Evolutionary conservation across 2,113 vertebrate species (phyloP).

Genomic region (Prunella himalayana): DNA sequence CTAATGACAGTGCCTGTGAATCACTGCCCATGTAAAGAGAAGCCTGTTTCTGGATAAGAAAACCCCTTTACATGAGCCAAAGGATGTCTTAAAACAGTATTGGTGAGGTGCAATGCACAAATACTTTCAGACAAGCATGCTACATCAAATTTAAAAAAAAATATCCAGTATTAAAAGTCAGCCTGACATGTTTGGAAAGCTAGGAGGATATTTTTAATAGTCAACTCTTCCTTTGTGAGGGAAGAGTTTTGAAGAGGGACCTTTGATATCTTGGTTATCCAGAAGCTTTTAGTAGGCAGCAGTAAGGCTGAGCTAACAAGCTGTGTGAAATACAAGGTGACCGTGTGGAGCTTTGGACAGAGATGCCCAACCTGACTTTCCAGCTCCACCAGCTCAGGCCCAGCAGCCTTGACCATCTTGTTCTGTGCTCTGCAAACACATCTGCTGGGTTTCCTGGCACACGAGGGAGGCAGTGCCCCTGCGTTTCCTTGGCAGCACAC

Average conservation of each 20-base stretch:
- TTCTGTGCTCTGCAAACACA: neutral
- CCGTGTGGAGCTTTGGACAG: rapidly evolving
- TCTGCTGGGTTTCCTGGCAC: neutral
- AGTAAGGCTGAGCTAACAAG: neutral
- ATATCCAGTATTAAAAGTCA: neutral
- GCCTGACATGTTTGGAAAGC: neutral
- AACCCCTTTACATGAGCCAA: neutral
- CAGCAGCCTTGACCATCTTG: neutral
- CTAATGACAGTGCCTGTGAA: neutral
- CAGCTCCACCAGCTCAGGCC: neutral
- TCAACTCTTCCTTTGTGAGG: neutral
- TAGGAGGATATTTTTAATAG: neutral
- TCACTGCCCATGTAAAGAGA: neutral
- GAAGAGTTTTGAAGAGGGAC: neutral
- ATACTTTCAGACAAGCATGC: neutral
- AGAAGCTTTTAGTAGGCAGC: neutral
- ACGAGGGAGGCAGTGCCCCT: neutral
- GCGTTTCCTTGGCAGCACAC: neutral
- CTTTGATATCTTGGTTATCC: neutral
- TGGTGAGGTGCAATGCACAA: neutral
- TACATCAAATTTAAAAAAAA: neutral
- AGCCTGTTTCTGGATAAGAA: neutral
- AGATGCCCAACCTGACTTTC: neutral
- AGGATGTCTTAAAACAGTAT: neutral
- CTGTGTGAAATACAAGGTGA: neutral